A percentile compares a stretch with the other conserved stretches of the same genome.
These are phyloP conservation scores for Eumaeus atala DNA, from an alignment of 1,140 invertebrate genomes.

Conservation along the genomic window DNA sequence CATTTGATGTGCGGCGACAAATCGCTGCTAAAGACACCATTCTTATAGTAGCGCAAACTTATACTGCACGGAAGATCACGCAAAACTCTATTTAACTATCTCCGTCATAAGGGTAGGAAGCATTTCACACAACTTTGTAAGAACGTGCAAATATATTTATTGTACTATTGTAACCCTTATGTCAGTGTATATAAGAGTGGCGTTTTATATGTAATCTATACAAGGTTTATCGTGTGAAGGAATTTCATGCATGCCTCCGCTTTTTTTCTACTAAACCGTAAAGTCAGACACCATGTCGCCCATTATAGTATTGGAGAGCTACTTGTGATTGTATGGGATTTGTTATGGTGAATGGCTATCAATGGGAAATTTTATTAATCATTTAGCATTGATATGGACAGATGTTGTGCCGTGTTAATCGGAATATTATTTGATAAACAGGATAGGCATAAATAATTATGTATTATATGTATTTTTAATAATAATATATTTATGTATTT, in stretches of 20 bases:
- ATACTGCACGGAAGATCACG: neutral
- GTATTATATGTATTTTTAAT: no score
- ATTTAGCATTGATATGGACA: conserved; percentile 14
- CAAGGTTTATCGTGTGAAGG: conserved; percentile 37
- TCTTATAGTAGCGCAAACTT: conserved; percentile 16
- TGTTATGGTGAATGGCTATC: conserved; percentile 42
- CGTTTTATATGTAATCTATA: conserved; percentile 35
- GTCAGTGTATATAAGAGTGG: neutral
- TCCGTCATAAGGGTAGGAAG: neutral
- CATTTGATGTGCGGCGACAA: conserved; percentile 59
- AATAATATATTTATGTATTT: no score
- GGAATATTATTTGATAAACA: no score
- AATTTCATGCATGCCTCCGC: conserved; percentile 54
- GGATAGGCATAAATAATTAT: neutral
- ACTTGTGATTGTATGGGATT: conserved; percentile 41
- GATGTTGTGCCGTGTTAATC: conserved; percentile 8
- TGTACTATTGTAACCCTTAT: conserved; percentile 1
- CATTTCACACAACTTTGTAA: conserved; percentile 4
- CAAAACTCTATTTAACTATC: no score
- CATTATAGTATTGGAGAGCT: conserved; percentile 35
- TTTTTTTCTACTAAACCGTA: conserved; percentile 29
- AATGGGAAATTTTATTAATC: conserved; percentile 28
- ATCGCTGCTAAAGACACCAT: conserved; percentile 34
- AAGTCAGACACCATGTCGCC: conserved; percentile 40
- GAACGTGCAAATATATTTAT: neutral